Percentiles rank a stretch among this genome's conserved stretches.
Evolutionary conservation across 2,888 invertebrate species (phyloP).

Genomic region (Pterostichus niger): DNA sequence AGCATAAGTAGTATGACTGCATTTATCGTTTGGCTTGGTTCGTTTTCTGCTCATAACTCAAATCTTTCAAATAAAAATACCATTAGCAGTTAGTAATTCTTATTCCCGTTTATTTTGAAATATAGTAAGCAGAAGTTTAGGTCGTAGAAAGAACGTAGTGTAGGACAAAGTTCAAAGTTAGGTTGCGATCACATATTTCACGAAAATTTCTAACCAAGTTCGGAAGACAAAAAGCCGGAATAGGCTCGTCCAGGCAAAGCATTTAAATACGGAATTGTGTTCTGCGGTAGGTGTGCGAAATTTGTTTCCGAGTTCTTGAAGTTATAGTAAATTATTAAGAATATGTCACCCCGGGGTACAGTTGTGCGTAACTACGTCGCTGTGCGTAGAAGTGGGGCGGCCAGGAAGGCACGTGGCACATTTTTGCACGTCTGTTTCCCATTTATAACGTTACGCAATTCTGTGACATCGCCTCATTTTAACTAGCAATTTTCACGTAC

Average conservation of each 20-base stretch:
- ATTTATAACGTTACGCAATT: slow-evolving; percentile 64
- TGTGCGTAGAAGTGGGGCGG: slow-evolving; percentile 40
- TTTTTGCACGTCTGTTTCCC: slow-evolving; percentile 65
- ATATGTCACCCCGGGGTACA: slow-evolving; percentile 60
- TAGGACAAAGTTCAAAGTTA: slow-evolving; percentile 15
- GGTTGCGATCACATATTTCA: slow-evolving; percentile 29
- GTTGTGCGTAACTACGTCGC: slow-evolving; percentile 60
- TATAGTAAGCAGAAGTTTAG: not conserved
- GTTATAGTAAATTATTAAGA: slow-evolving; percentile 64
- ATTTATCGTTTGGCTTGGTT: no score
- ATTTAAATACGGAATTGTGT: slow-evolving; percentile 56
- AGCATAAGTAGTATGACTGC: no score
- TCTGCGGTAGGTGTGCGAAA: slow-evolving; percentile 56
- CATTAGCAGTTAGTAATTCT: no score
- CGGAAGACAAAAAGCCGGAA: slow-evolving; percentile 31
- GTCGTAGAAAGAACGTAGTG: not conserved
- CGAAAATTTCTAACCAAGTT: slow-evolving; percentile 7
- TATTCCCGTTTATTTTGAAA: no score
- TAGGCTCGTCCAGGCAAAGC: slow-evolving; percentile 7
- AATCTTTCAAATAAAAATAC: no score
- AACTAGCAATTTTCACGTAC: slow-evolving; percentile 63
- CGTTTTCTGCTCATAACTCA: no score
- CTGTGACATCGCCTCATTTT: slow-evolving; percentile 61
- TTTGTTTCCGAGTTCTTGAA: slow-evolving; percentile 54
- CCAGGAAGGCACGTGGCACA: slow-evolving; percentile 39